Percentiles rank a stretch among this genome's conserved stretches.
Evolutionary conservation across 2,888 invertebrate genomes (phyloP).

Genomic region (Hanleya hanleyi): DNA sequence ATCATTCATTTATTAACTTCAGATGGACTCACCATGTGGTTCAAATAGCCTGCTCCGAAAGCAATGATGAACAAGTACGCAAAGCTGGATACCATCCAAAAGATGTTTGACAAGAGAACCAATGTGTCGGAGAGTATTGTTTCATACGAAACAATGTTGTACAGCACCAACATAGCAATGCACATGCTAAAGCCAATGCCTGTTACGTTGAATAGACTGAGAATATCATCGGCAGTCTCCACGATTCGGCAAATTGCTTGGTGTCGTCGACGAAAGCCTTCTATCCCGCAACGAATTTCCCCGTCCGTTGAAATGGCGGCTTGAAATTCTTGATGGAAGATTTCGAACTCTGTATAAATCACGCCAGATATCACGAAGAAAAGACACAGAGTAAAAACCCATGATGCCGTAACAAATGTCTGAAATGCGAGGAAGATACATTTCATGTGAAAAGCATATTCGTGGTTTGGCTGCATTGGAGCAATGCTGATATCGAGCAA

Average conservation of each 20-base stretch:
- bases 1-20: too few relatives aligned
- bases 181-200: neutral
- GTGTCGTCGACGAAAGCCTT: neutral
- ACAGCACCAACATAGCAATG: neutral
- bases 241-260: neutral
- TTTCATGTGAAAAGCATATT: too few relatives aligned
- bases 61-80: neutral
- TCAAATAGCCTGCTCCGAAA: neutral
- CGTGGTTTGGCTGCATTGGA: too few relatives aligned
- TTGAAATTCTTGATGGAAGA: neutral
- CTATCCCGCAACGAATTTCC: neutral
- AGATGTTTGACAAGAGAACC: neutral
- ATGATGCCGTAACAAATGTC: too few relatives aligned
- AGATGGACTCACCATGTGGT: neutral
- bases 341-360: too few relatives aligned
- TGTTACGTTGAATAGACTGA: neutral
- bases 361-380: too few relatives aligned
- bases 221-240: neutral
- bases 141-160: neutral
- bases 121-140: neutral
- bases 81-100: neutral
- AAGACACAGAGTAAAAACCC: too few relatives aligned
- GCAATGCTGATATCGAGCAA: too few relatives aligned
- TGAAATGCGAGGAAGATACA: too few relatives aligned
- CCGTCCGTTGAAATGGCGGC: neutral